Conservation (phyloP, 1,140 invertebrate genomes). For the Zaprionus capensis region DNA sequence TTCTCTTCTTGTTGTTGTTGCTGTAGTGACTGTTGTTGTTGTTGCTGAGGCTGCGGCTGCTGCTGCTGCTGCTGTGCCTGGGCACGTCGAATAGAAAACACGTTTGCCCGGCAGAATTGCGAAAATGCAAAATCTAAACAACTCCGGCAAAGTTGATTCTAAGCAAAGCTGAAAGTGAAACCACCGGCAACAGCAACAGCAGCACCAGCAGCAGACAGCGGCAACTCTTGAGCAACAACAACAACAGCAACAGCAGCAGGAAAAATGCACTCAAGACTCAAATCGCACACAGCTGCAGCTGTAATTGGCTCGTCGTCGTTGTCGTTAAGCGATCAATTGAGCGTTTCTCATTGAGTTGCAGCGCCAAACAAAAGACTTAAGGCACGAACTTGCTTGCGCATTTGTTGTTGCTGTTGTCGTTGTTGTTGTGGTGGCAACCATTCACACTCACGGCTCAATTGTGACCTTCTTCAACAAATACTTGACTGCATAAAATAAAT, state of each 20-base stretch:
- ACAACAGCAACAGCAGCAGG: constrained; percentile 37
- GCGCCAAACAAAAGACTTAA: constrained; percentile 71
- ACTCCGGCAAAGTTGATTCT: constrained; percentile 58
- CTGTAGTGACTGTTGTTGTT: constrained; percentile 25
- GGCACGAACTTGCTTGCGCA: constrained; percentile 78
- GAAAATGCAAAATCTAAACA: constrained; percentile 71
- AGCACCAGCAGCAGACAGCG: constrained; percentile 9
- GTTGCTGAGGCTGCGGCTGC: constrained; percentile 1
- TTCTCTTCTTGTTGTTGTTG: constrained; percentile 27
- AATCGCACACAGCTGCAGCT: constrained; percentile 6
- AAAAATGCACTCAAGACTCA: constrained; percentile 23
- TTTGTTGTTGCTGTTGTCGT: too few species aligned
- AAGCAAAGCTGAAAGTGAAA: constrained; percentile 76
- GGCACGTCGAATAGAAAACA: constrained; percentile 60
- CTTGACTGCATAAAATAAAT: constrained; percentile 34
- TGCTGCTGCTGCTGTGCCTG: constrained; percentile 18
- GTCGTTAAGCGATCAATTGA: constrained; percentile 35
- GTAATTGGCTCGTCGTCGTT: constrained; percentile 18
- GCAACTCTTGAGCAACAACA: constrained; percentile 51
- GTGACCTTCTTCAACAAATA: constrained; percentile 65
- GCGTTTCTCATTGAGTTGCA: constrained; percentile 44
- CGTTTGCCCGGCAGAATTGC: constrained; percentile 72
- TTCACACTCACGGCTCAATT: constrained; percentile 42
- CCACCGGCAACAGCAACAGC: constrained; percentile 28
- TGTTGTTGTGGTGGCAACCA: constrained; percentile 14